A percentile compares a stretch with the other conserved stretches of the same genome.
phyloP scores from a whole-genome alignment of 2,888 invertebrate species.

The Digitonthophagus gazella region DNA sequence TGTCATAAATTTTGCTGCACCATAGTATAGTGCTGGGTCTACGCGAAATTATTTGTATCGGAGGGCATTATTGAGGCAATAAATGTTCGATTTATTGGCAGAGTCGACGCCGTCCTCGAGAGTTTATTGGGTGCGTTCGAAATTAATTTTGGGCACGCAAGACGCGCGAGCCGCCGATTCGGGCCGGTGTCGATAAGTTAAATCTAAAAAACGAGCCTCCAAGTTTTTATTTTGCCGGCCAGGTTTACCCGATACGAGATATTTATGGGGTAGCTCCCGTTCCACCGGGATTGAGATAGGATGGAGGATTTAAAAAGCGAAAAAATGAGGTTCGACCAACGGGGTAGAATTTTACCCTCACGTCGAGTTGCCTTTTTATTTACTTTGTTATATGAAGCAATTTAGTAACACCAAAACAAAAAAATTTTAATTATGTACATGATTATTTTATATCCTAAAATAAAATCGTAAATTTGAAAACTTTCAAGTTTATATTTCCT shows the following conservation, averaged over 20 bases:
- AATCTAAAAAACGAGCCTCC: not conserved
- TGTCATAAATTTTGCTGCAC: not conserved
- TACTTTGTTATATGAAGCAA: too few relatives aligned
- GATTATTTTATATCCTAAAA: too few relatives aligned
- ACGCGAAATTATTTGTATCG: conserved; percentile 15
- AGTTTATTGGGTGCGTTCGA: not conserved
- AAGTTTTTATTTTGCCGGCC: not conserved
- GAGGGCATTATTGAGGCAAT: conserved; percentile 13
- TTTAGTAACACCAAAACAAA: too few relatives aligned
- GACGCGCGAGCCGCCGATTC: not conserved
- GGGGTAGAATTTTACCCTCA: too few relatives aligned
- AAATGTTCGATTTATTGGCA: conserved; percentile 10
- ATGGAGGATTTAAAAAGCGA: not conserved
- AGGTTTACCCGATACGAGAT: not conserved
- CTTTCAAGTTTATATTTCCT: too few relatives aligned
- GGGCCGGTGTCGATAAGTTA: not conserved
- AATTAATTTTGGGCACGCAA: not conserved
- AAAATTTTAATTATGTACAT: too few relatives aligned
- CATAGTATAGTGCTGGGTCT: not conserved
- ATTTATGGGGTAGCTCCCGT: not conserved
- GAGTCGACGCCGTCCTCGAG: not conserved
- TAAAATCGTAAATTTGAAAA: too few relatives aligned
- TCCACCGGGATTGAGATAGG: not conserved
- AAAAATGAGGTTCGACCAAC: not conserved
- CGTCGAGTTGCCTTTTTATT: too few relatives aligned